Evolutionary conservation across 1,140 invertebrate species (phyloP), one percentile per base, ranked within the genome.

Genomic region (Myzus persicae): DNA sequence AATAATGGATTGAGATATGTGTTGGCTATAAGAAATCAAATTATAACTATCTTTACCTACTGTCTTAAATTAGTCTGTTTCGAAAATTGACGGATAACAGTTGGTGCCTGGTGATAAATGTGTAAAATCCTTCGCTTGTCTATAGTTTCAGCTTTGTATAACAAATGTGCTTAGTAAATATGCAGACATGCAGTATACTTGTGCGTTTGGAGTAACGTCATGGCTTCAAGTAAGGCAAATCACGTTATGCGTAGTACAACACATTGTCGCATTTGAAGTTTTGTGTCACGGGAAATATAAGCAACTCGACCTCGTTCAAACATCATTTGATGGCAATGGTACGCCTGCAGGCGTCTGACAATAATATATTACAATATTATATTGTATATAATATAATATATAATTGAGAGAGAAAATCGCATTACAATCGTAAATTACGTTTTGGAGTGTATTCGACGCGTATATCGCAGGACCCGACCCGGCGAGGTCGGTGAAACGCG

Each of bases 341-440:
- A 84, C 40, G 14, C 38, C 82, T 40, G 82, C 38, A 84, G 82
- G 82, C 38, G 24, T 26, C 82, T 36, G 20, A 82, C n/a, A 82
- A 82, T 82, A 82, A 76, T 76, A 76, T n/a, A n/a, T 67, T 67
- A 67, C 59, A 67, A n/a, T 82, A 82, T 82, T 36, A 81, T 81
- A 40, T 22, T 38, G 9, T 82, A 82, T 38, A 82, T 82, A 82
- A 38, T 38, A 82, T 36, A 22, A n/a, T n/a, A 67, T 67, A 67
- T 67, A 67, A 82, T 38, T 24, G 81, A 85, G 24, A 85, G 26
- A 85, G 82, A 85, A 85, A 85, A 85, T 42, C 26, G 22, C 38
- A 85, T 85, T 85, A 42, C 82, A 42, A 42, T 85, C 24, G 82
- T 85, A 85, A 85, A 85, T 85, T 85, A 42, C 26, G 38, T 85